A percentile compares a stretch with the other conserved stretches of the same genome.
Evolutionary conservation across 2,113 vertebrate species (phyloP).

Genomic region (Calidris pygmaea): DNA sequence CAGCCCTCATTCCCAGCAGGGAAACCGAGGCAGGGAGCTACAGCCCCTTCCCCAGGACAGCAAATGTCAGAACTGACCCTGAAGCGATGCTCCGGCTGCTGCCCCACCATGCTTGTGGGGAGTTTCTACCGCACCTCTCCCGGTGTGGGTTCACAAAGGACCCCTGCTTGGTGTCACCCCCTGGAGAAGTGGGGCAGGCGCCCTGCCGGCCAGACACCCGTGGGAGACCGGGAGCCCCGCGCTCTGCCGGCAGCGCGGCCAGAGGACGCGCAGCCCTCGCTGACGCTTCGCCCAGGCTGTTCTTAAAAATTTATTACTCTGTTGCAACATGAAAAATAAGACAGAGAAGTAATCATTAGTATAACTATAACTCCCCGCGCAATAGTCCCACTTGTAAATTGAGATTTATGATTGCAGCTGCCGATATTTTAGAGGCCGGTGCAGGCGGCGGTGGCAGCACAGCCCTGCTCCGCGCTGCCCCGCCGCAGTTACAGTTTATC

Average conservation of each 20-base stretch:
- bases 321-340: constrained; percentile 85
- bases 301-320: constrained; percentile 88
- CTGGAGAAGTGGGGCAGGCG: neutral
- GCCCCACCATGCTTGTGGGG: accelerated
- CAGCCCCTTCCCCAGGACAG: neutral
- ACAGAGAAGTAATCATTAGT: constrained; percentile 84
- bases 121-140: neutral
- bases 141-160: neutral
- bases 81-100: neutral
- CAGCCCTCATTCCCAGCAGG: neutral
- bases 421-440: constrained; percentile 73
- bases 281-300: constrained; percentile 71
- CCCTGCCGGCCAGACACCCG: accelerated
- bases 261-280: constrained; percentile 12
- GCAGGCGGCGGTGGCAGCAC: constrained; percentile 60
- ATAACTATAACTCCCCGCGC: constrained; percentile 78
- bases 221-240: neutral
- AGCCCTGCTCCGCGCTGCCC: constrained; percentile 67
- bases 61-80: neutral
- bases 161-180: neutral
- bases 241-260: neutral
- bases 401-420: constrained; percentile 84
- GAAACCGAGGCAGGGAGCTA: neutral
- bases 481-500: constrained; percentile 72
- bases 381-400: constrained; percentile 81